phyloP scores from a whole-genome alignment of 1,140 invertebrate species.

The Linepithema humile region DNA sequence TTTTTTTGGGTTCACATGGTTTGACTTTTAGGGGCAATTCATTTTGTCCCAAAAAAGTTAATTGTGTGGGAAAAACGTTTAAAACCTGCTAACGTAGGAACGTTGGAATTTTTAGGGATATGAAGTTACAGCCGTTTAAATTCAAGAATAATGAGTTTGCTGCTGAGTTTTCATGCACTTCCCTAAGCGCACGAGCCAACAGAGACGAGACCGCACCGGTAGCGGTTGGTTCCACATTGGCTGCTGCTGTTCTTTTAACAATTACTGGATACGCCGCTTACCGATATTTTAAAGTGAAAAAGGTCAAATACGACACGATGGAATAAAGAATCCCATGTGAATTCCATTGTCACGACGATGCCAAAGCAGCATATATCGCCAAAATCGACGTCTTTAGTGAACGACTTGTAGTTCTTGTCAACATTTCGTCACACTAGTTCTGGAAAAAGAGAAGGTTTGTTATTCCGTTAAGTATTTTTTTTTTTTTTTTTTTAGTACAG shows the following conservation, averaged over 20 bases:
- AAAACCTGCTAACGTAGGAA: too few species aligned
- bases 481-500: background rate
- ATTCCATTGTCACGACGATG: slow-evolving; percentile 58
- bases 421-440: background rate
- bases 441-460: background rate
- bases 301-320: slow-evolving; percentile 97
- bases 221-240: slow-evolving; percentile 94
- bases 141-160: slow-evolving; percentile 88
- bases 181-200: slow-evolving; percentile 79
- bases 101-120: slow-evolving; percentile 77
- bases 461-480: background rate
- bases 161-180: slow-evolving; percentile 85
- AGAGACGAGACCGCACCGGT: slow-evolving; percentile 94
- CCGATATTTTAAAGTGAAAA: slow-evolving; percentile 94
- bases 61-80: too few species aligned
- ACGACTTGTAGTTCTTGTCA: slow-evolving; percentile 8
- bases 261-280: slow-evolving; percentile 94
- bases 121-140: slow-evolving; percentile 88
- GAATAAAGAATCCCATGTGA: slow-evolving; percentile 85
- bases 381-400: slow-evolving; percentile 3
- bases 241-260: slow-evolving; percentile 91
- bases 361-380: slow-evolving; percentile 39
- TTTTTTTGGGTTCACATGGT: too few species aligned
- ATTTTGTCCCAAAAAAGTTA: too few species aligned
- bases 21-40: too few species aligned